Evolutionary conservation across 2,113 vertebrate genomes (phyloP), one percentile per base, ranked within the genome.

Genomic region (Lophura nycthemera): DNA sequence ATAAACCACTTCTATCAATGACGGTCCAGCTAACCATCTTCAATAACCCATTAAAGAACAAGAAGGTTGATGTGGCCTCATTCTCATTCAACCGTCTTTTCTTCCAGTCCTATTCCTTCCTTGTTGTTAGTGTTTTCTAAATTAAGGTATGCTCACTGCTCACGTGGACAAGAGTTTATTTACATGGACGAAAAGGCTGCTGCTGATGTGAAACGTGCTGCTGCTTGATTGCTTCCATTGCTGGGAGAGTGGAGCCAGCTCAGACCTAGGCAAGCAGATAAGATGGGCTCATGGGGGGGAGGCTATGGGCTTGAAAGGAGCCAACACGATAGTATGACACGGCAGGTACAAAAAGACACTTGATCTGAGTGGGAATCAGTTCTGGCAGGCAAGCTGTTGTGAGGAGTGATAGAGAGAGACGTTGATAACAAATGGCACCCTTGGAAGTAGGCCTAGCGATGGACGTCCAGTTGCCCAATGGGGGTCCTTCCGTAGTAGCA

Each of bases 301-400:
- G 12, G 8, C 32, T 10, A 77, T 32, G 48, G 40, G n/a, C 14
- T 86, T 27, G 36, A 64, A 50, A 43, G 47, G 8, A 73, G 36
- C 47, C 81, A 57, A 8, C 18, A 20, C 36, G 38, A 69, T 14
- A 63, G 77, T 40, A n/a, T 42, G 56, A 78, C 9, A 30, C 6
- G 25, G 71, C 29, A 86, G 70, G 65, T 73, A 85, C 1, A 9
- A 73, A 50, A 50, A 81, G 59, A 64, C 8, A 5, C 42, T 86
- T 25, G 42, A 52, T 67, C 36, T 6, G 47, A 65, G 80, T 3
- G 0, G 79, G 70, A 85, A 59, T 7, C 0, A 1, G 18, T 1
- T 2, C 59, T 76, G 64, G 64, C 32, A 57, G 47, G 71, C 76
- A 67, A 77, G 47, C 36, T 72, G 32, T 19, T 81, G 57, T 1